phyloP scores from a whole-genome alignment of 2,888 invertebrate genomes.

The Poecilobothrus nobilitatus region DNA sequence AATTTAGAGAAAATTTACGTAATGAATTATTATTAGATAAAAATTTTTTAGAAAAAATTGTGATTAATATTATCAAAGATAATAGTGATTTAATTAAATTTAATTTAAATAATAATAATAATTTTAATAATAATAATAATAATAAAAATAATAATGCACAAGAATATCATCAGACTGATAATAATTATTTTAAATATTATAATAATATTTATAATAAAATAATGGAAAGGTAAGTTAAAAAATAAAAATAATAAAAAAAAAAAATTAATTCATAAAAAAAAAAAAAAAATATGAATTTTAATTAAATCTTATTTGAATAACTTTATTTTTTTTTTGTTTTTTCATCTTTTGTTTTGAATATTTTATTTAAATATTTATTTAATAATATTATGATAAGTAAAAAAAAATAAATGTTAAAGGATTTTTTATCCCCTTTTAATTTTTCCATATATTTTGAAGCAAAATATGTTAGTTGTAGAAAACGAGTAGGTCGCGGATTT shows the following conservation, averaged over 20 bases:
- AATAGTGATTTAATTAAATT: conserved; percentile 8
- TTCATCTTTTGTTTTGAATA: too few species aligned
- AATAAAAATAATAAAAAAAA: too few species aligned
- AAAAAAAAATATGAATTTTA: neutral
- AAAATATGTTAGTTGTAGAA: too few species aligned
- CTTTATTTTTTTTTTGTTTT: too few species aligned
- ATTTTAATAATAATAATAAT: neutral
- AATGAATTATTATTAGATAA: conserved; percentile 12
- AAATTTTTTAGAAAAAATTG: conserved; percentile 10
- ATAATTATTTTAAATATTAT: conserved; percentile 7
- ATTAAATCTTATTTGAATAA: too few species aligned
- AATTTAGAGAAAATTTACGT: conserved; percentile 7
- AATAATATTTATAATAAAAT: conserved; percentile 5
- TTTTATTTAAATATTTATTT: too few species aligned
- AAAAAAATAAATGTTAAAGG: too few species aligned
- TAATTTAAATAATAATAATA: neutral
- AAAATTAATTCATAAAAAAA: neutral
- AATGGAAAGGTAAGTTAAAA: conserved; percentile 7
- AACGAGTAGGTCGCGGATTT: too few species aligned
- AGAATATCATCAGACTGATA: conserved; percentile 9
- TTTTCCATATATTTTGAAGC: too few species aligned
- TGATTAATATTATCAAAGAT: conserved; percentile 7
- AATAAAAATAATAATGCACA: neutral
- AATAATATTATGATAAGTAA: too few species aligned
- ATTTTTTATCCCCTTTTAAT: too few species aligned